Base-by-base conservation (phyloP, 2,797 vertebrate species). In the Propithecus perrieri region DNA sequence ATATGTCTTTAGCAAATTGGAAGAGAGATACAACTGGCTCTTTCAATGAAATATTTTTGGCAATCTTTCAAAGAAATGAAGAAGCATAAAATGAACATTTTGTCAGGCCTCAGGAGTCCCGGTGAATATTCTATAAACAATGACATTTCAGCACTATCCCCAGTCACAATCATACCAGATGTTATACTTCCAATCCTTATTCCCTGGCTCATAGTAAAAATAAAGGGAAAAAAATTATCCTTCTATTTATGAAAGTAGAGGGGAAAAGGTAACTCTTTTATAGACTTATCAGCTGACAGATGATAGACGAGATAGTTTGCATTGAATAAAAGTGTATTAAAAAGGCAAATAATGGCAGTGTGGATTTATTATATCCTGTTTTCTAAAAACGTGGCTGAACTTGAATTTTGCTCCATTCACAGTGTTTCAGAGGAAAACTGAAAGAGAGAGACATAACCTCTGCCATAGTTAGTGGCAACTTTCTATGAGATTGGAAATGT, bases 401-500 rank as follows among this genome's bases (percentile, higher is more conserved):
- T 97, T 97, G 89, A 98, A 97, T 97, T 98, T 95, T 97, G 86
- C 96, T 97, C 96, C 96, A 94, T 97, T 98, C 96, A 98, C 67
- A 96, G 71, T 20, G 48, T 95, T 98, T 98, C 92, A 97, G 97
- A 93, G 97, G 96, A 98, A 96, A 99, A 97, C 83, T 91, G 95
- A 98, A 97, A 98, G 97, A 98, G 55, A 98, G 97, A 98, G 55
- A 89, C 91, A 97, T 98, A 98, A 98, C 97, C 97, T 98, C 95
- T 96, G 78, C 88, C 89, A 94, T 97, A 98, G 98, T 98, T 98
- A 97, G 97, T 41, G 97, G 96, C 98, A 98, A 98, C 98, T 98
- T 98, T 96, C 97, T 97, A 24, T 93, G 97, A 98, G 97, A 98
- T 97, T 98, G 97, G 95, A 98, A 98, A 98, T 97, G 97, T 98